Evolutionary conservation across 2,113 vertebrate genomes (phyloP).

Genomic region (Geococcyx californianus): DNA sequence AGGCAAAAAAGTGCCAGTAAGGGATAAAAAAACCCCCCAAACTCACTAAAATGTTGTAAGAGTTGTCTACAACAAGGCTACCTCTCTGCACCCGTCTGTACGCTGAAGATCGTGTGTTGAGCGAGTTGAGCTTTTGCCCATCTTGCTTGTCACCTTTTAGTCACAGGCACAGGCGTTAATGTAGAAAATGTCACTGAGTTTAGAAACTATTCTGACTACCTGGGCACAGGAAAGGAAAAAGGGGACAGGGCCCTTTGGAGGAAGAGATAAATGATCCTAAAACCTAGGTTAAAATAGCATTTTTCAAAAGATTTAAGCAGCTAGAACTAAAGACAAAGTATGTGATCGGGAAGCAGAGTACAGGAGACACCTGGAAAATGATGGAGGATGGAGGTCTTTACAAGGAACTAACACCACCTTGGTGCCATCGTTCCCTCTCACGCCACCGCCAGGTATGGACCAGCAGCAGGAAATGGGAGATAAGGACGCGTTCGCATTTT

Average conservation of each 20-base stretch:
- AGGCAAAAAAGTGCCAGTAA: conserved; percentile 53
- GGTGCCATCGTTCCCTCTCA: conserved; percentile 44
- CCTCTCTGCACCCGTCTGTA: neutral
- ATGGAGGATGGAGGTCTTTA: conserved; percentile 52
- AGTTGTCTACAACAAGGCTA: neutral
- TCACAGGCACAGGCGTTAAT: conserved; percentile 16
- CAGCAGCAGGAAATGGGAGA: conserved; percentile 52
- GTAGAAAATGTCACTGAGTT: neutral
- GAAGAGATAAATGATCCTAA: conserved; percentile 42
- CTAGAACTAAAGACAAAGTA: conserved; percentile 49
- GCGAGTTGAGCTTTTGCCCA: conserved; percentile 25
- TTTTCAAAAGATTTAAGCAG: conserved; percentile 35
- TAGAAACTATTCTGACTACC: conserved; percentile 19
- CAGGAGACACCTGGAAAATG: conserved; percentile 27
- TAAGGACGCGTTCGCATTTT: conserved; percentile 54
- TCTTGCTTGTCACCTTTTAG: conserved; percentile 7
- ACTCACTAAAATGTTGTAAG: neutral
- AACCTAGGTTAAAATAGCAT: conserved; percentile 49
- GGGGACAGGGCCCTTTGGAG: neutral
- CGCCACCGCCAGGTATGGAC: conserved; percentile 36
- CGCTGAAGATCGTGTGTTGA: neutral
- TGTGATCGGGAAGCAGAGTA: conserved; percentile 40
- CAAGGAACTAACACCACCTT: conserved; percentile 28
- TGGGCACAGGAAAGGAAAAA: neutral
- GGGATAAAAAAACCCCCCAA: neutral